Base-by-base conservation (phyloP, 2,113 vertebrate genomes). In the Pterophyllum scalare region DNA sequence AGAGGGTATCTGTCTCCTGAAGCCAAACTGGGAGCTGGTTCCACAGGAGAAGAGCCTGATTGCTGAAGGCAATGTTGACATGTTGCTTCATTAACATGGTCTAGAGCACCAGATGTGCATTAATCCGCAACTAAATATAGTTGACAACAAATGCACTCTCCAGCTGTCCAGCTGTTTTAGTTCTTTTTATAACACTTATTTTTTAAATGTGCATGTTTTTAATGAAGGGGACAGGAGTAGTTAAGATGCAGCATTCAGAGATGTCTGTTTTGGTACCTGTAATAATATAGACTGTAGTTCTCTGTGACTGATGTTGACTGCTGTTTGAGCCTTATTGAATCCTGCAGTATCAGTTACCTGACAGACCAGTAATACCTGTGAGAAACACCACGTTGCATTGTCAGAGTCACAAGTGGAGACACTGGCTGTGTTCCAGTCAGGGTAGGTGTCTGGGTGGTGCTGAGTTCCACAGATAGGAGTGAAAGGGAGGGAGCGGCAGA, bases 371-470 rank as follows among this genome's bases (percentile, higher is more conserved):
- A 75, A 59, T 70, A 88, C 79, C 82, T 76, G 65, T 75, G 31
- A 12, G 81, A 65, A 46, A 10, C 33, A 7, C 24, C 13, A 14
- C 20, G 10, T 22, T 59, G n/a, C 46, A 12, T 43, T 65, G 79
- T 77, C 84, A 81, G 9, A 80, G 81, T 83, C 78, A 43, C 88
- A 85, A 80, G 81, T 80, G 38, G 35, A 84, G 76, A 43, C 24
- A 1, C 38, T 88, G 87, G 78, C 85, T 19, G 20, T 22, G 28
- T 1, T 81, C 84, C 86, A 86, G 65, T 88, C 79, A 49, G 77
- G 22, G 43, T 2, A n/a, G 64, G n/a, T n/a, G n/a, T 49, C 35
- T 75, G 83, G 91, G 83, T 74, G 78, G 43, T 33, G 28, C 80
- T 31, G 60, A 77, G 80, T 82, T 57, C 9, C 59, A 77, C 49